Percentiles rank a stretch among this genome's conserved stretches.
Conservation (phyloP, 2,888 invertebrate genomes). For the Prosopocoilus inquinatus region DNA sequence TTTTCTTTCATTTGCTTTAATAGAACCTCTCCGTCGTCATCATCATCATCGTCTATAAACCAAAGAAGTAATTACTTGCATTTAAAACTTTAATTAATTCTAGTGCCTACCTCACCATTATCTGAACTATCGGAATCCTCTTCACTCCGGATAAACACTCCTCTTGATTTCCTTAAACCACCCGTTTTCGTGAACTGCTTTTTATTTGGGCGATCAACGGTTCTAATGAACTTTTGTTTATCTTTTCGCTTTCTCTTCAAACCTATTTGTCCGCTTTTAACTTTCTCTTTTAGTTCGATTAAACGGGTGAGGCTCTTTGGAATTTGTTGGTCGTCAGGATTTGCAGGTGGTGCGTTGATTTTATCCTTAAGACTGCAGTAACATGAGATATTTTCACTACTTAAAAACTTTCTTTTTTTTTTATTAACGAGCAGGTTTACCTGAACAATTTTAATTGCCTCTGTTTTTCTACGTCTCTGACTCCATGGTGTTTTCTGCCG, state of each 20-base stretch:
- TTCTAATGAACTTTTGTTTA: slow-evolving; percentile 7
- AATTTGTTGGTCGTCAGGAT: slow-evolving; percentile 69
- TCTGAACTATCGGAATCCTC: slow-evolving; percentile 9
- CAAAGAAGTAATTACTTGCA: slow-evolving; percentile 24
- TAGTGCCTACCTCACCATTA: too few species aligned
- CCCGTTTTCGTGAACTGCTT: slow-evolving; percentile 22
- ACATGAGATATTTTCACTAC: slow-evolving; percentile 5
- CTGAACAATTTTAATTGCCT: slow-evolving; percentile 60
- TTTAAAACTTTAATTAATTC: too few species aligned
- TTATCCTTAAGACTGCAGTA: slow-evolving; percentile 67
- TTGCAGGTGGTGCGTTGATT: slow-evolving; percentile 72
- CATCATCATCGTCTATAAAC: too few species aligned
- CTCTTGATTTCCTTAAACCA: slow-evolving; percentile 52
- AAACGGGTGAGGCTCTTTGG: slow-evolving; percentile 69
- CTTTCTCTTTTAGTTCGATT: slow-evolving; percentile 58
- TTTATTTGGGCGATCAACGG: slow-evolving; percentile 16
- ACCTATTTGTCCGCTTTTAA: slow-evolving; percentile 47
- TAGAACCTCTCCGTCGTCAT: slow-evolving; percentile 56
- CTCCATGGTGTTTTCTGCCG: slow-evolving; percentile 73
- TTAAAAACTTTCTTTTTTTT: slow-evolving; percentile 5
- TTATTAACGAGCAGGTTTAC: slow-evolving; percentile 50
- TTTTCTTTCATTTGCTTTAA: slow-evolving; percentile 47
- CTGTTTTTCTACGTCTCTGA: slow-evolving; percentile 75
- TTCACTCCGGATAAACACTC: slow-evolving; percentile 57
- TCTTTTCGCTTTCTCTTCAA: slow-evolving; percentile 38